Conservation (phyloP, 1,140 invertebrate genomes). For the Ceratoteleas bidentatus region DNA sequence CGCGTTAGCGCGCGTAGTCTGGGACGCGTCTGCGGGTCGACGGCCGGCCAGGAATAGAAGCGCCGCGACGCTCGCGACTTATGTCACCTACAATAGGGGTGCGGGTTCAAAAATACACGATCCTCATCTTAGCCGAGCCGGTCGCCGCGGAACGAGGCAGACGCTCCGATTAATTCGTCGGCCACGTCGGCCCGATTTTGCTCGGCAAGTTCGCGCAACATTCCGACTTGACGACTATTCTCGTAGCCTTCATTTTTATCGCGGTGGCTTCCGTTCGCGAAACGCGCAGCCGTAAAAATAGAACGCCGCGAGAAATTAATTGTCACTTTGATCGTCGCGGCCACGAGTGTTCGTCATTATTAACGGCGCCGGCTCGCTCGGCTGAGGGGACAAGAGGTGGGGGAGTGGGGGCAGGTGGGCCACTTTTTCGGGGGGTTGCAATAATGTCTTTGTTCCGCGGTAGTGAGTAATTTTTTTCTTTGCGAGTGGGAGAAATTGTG, state of each 20-base stretch:
- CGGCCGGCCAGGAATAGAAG: slow-evolving; percentile 79
- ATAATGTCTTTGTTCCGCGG: too few relatives aligned
- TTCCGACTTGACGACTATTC: slow-evolving; percentile 18
- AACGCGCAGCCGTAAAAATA: slow-evolving; percentile 54
- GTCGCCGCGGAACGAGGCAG: slow-evolving; percentile 54
- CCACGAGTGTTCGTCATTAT: neutral
- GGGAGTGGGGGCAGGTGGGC: too few relatives aligned
- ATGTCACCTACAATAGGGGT: slow-evolving; percentile 75
- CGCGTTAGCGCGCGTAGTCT: slow-evolving; percentile 76
- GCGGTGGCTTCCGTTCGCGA: slow-evolving; percentile 48
- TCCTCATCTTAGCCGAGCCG: slow-evolving; percentile 59
- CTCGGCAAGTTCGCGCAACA: slow-evolving; percentile 34
- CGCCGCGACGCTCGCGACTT: slow-evolving; percentile 76
- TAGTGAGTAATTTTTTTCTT: too few relatives aligned
- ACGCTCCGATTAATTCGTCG: slow-evolving; percentile 63
- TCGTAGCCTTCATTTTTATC: slow-evolving; percentile 56
- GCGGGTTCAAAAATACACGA: slow-evolving; percentile 61
- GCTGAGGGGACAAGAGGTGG: too few relatives aligned
- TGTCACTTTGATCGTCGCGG: slow-evolving; percentile 20
- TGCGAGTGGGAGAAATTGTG: too few relatives aligned
- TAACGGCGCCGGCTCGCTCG: neutral
- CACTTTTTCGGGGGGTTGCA: too few relatives aligned
- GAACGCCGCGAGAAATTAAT: slow-evolving; percentile 27
- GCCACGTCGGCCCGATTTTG: slow-evolving; percentile 50
- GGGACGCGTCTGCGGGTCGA: slow-evolving; percentile 80